phyloP scores from a whole-genome alignment of 2,113 vertebrate genomes.

The Menidia beryllina region DNA sequence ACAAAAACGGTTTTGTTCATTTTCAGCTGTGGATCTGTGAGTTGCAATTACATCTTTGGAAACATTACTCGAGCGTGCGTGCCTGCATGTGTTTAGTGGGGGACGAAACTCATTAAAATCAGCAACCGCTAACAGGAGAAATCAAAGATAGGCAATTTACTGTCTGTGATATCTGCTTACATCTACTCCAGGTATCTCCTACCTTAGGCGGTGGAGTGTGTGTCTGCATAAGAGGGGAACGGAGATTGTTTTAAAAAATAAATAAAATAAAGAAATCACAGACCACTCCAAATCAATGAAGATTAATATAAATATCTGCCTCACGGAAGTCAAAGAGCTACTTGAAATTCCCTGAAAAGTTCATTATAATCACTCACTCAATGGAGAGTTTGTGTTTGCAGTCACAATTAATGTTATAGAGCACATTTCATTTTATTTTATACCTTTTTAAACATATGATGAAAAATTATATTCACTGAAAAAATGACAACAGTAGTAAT shows the following conservation, averaged over 20 bases:
- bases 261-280: background rate
- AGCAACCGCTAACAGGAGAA: constrained; percentile 45
- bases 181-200: background rate
- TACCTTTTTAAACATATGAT: no score
- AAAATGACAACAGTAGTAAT: no score
- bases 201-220: background rate
- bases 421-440: no score
- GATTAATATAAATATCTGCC: no score
- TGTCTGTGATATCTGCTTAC: constrained; percentile 50
- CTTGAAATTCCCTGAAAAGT: no score
- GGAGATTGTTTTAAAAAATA: no score
- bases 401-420: no score
- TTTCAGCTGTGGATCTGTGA: background rate
- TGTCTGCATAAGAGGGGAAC: background rate
- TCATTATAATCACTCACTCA: no score
- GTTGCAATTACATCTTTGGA: background rate
- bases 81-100: constrained; percentile 4
- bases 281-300: background rate
- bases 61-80: background rate
- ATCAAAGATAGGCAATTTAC: constrained; percentile 63
- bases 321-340: no score
- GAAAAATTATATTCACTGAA: no score
- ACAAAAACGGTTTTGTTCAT: background rate
- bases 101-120: constrained; percentile 28
- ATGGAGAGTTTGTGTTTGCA: no score